These are phyloP conservation scores for Brachirus orientalis DNA, from an alignment of 2,113 vertebrate genomes.

Conservation along the genomic window DNA sequence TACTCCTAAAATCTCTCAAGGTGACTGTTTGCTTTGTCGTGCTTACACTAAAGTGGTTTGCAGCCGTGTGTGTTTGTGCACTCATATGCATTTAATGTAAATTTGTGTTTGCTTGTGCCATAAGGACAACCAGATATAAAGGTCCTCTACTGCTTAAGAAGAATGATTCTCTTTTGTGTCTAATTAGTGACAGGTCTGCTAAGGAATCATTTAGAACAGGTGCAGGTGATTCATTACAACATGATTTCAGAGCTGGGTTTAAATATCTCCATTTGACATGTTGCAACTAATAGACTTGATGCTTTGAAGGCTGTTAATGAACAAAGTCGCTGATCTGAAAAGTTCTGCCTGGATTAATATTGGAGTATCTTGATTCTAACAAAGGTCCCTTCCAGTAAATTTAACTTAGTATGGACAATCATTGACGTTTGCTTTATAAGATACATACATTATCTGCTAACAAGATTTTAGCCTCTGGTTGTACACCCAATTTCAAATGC, in stretches of 20 bases:
- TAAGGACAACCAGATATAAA: neutral
- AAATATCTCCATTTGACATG: conserved; percentile 69
- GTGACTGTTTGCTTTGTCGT: neutral
- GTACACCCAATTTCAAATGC: no score
- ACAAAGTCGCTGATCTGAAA: conserved; percentile 68
- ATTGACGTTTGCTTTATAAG: conserved; percentile 61
- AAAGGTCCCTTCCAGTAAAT: conserved; percentile 62
- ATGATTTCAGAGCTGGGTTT: conserved; percentile 50
- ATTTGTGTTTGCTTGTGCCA: conserved; percentile 5
- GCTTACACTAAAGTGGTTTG: no score
- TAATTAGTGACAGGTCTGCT: conserved; percentile 35
- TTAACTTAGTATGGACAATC: conserved; percentile 56
- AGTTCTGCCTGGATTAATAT: conserved; percentile 72
- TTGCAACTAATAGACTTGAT: conserved; percentile 65
- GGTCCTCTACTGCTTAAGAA: conserved; percentile 4
- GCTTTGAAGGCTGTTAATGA: conserved; percentile 73
- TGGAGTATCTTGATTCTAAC: conserved; percentile 61
- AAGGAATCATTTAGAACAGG: conserved; percentile 53
- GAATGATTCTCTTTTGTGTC: conserved; percentile 2
- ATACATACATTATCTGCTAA: conserved; percentile 53
- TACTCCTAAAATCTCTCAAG: neutral
- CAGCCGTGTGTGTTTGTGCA: neutral
- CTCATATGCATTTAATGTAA: neutral
- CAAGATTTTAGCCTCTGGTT: conserved; percentile 39
- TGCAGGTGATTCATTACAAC: conserved; percentile 64